Conservation (phyloP, 2,797 vertebrate species). For the Sternotherus odoratus region DNA sequence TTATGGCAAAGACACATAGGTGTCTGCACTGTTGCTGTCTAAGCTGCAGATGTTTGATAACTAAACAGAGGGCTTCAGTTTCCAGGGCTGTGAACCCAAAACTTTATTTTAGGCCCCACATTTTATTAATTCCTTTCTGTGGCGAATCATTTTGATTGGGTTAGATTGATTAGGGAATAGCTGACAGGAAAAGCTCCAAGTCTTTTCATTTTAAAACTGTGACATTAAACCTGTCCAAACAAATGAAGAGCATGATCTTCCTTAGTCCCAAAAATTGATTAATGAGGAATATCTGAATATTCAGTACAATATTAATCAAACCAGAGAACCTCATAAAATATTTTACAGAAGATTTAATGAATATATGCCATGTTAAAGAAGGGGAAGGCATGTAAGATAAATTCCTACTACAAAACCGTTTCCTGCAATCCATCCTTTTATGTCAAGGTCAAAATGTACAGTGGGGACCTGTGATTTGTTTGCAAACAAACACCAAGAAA, state of each 20-base stretch:
- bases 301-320: neutral
- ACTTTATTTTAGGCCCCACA: neutral
- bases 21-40: neutral
- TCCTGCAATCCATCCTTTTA: neutral
- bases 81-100: neutral
- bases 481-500: neutral
- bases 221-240: neutral
- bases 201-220: neutral
- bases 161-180: neutral
- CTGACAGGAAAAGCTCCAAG: neutral
- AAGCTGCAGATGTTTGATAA: neutral
- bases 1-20: neutral
- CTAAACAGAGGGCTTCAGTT: neutral
- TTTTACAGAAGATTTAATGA: neutral
- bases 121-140: slow-evolving; percentile 27
- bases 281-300: neutral
- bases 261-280: neutral
- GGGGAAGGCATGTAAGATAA: neutral
- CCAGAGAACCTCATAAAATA: neutral
- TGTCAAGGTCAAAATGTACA: neutral
- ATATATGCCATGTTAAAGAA: neutral
- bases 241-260: neutral
- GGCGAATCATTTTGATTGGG: neutral
- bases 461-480: neutral
- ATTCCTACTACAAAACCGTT: neutral